phyloP scores from a whole-genome alignment of 2,797 vertebrate species.

The Delichon dasypus region DNA sequence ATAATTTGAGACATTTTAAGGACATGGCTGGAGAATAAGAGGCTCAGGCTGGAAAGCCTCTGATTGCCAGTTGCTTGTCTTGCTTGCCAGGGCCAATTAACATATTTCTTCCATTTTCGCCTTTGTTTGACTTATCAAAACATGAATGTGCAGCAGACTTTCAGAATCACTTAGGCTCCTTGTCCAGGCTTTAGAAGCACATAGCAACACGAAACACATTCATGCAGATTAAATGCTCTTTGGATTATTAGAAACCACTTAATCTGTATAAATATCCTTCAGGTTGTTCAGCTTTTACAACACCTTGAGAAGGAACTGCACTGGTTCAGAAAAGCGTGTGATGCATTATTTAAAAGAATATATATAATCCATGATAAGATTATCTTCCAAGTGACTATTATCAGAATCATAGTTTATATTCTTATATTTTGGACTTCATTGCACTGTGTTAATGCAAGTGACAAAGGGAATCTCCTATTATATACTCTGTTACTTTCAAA shows the following conservation, averaged over 20 bases:
- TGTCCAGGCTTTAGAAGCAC: conserved; percentile 39
- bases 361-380: conserved; percentile 39
- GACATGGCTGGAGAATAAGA: conserved; percentile 50
- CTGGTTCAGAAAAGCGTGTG: neutral
- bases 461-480: conserved; percentile 39
- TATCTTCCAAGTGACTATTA: conserved; percentile 20
- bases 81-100: conserved; percentile 50
- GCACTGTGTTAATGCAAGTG: conserved; percentile 5
- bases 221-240: conserved; percentile 64
- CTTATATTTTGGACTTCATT: conserved; percentile 29
- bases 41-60: neutral
- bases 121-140: conserved; percentile 63
- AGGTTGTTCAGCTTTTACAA: conserved; percentile 62
- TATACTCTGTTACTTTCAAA: conserved; percentile 35
- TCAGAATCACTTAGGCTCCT: conserved; percentile 37
- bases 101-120: conserved; percentile 25
- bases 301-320: conserved; percentile 56
- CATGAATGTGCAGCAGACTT: conserved; percentile 28
- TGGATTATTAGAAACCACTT: conserved; percentile 62
- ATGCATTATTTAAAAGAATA: conserved; percentile 62
- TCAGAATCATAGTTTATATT: neutral
- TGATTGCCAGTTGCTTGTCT: conserved; percentile 9
- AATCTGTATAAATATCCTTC: conserved; percentile 70
- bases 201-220: conserved; percentile 50
- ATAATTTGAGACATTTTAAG: conserved; percentile 56